A percentile compares a stretch with the other conserved stretches of the same genome.
phyloP scores from a whole-genome alignment of 2,113 vertebrate genomes.

The Sprattus sprattus region DNA sequence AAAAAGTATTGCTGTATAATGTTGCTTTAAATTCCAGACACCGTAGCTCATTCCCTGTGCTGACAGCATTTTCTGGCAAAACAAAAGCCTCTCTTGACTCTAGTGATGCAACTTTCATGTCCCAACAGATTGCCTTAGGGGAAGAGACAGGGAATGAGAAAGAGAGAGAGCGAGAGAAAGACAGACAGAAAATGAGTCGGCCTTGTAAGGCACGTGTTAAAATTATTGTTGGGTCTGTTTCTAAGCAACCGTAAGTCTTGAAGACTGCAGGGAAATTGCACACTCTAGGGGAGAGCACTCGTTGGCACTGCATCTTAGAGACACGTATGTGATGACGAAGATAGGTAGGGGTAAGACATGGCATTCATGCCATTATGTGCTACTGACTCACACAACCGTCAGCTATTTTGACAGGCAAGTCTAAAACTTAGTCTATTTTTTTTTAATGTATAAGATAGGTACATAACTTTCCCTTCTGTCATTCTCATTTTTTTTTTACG shows the following conservation, averaged over 20 bases:
- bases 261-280: slow-evolving; percentile 11
- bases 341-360: neutral
- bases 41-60: slow-evolving; percentile 18
- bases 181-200: neutral
- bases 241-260: neutral
- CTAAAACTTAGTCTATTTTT: too few species aligned
- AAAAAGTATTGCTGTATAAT: too few species aligned
- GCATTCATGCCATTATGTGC: neutral
- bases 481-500: too few species aligned
- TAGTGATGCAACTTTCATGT: slow-evolving; percentile 1
- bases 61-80: neutral
- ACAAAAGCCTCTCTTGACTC: slow-evolving; percentile 19
- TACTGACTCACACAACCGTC: too few species aligned
- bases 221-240: neutral
- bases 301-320: too few species aligned
- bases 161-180: neutral
- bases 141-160: neutral
- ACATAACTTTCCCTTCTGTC: too few species aligned
- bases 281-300: neutral
- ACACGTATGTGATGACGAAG: too few species aligned
- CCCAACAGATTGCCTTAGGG: neutral
- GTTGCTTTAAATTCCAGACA: slow-evolving; percentile 23
- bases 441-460: too few species aligned
- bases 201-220: neutral
- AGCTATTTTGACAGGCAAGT: too few species aligned